These are phyloP conservation scores for Lepidurus apus DNA, from an alignment of 1,140 invertebrate genomes.

Conservation along the genomic window DNA sequence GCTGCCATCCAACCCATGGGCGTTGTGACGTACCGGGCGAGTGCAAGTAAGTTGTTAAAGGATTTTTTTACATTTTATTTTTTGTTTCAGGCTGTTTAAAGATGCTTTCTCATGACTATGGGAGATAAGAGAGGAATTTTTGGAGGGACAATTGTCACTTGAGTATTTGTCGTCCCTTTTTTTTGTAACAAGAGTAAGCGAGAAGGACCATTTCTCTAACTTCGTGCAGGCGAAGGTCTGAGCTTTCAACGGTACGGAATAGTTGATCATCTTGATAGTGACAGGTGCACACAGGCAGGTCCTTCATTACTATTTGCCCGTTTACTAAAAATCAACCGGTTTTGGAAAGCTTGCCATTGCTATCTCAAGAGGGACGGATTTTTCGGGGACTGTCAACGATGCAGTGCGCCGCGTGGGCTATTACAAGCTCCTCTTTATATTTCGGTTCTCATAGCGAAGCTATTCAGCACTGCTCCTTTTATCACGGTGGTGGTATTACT, in stretches of 20 bases:
- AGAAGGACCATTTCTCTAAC: not conserved
- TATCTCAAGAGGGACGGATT: not conserved
- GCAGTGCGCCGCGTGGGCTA: not conserved
- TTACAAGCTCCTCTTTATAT: not conserved
- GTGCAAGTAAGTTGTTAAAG: conserved; percentile 60
- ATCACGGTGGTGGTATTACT: not conserved
- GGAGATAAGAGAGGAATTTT: not conserved
- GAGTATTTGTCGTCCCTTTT: conserved; percentile 4
- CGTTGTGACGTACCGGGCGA: conserved; percentile 80
- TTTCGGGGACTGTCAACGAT: not conserved
- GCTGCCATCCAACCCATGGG: conserved; percentile 81
- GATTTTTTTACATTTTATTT: not conserved
- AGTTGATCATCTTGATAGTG: conserved; percentile 22
- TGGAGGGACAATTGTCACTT: conserved; percentile 3
- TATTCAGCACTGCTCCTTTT: not conserved
- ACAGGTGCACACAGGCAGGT: conserved; percentile 6
- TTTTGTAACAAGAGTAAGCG: not conserved
- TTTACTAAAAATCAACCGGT: conserved; percentile 16
- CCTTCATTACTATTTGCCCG: conserved; percentile 15
- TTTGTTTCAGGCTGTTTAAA: not conserved
- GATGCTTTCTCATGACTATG: not conserved
- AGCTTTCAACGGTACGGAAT: conserved; percentile 10
- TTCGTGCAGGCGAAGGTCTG: not conserved
- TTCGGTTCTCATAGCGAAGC: conserved; percentile 2
- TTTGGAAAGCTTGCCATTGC: not conserved